Evolutionary conservation across 2,113 vertebrate genomes (phyloP), one percentile per base, ranked within the genome.

Genomic region (Cynoglossus semilaevis): DNA sequence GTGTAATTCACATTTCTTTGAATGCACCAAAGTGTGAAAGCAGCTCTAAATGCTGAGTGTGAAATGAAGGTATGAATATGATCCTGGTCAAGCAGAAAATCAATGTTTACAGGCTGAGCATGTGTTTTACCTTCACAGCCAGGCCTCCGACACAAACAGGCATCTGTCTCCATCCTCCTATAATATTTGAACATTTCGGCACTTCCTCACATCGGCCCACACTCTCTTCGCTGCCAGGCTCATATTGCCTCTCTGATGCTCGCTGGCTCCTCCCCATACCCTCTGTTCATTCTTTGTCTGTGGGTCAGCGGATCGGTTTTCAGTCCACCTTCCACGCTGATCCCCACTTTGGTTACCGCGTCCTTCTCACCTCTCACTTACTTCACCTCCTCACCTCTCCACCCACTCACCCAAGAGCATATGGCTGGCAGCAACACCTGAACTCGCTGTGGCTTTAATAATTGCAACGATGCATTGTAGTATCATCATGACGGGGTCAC

Each of bases 281-380:
- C 73, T 51, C 62, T 53, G 55, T 57, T 50, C 18, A 14, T 57
- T 56, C 61, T 68, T 71, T 67, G 66, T 79, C 61, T 74, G 58
- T 67, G 48, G 85, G 77, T 85, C 82, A 81, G 68, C 71, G 73
- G 82, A 87, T 89, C 76, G 54, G 67, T 66, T 86, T 87, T 80
- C 82, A 83, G 67, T 76, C 67, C 61, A 77, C 47, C 48, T 63
- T 35, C 18, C 54, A 16, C 64, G 72, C 57, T 61, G 70, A 84
- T 81, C 72, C 77, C 74, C 42, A 19, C 76, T 83, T 80, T 58
- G 77, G 81, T 85, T 82, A 83, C 77, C 72, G 77, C 12, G 73
- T 71, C 83, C 80, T 74, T 76, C 78, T 84, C 78, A 81, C 76
- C 81, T 75, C 72, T 58, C 62, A n/a, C 37, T 74, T 70, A 74